These are phyloP conservation scores for Melanotaenia trifasciata DNA, from an alignment of 2,797 vertebrate species.

Conservation along the genomic window DNA sequence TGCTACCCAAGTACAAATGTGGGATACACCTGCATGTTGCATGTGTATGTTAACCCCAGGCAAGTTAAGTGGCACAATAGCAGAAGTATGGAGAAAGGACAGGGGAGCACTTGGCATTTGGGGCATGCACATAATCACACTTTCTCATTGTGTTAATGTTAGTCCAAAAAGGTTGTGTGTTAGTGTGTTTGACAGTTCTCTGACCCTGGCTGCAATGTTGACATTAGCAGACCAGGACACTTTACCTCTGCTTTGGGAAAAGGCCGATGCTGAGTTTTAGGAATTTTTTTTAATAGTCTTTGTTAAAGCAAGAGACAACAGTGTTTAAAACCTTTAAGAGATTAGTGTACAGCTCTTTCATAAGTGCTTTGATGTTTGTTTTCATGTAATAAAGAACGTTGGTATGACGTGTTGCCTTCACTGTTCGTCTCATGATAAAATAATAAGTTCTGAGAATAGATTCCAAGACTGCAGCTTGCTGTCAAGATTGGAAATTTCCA, in stretches of 20 bases:
- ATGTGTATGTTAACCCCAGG: slow-evolving; percentile 36
- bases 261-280: slow-evolving; percentile 53
- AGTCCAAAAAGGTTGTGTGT: slow-evolving; percentile 75
- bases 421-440: not conserved
- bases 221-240: slow-evolving; percentile 73
- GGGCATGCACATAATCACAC: slow-evolving; percentile 51
- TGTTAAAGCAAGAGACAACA: slow-evolving; percentile 14
- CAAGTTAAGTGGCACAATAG: slow-evolving; percentile 26
- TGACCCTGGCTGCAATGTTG: slow-evolving; percentile 65
- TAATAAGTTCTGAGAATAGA: not conserved
- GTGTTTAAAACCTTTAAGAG: not conserved
- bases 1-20: slow-evolving; percentile 17
- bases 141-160: slow-evolving; percentile 56
- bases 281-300: slow-evolving; percentile 15
- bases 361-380: not conserved
- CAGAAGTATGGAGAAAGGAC: slow-evolving; percentile 39
- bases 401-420: not conserved
- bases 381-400: not conserved
- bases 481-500: not conserved
- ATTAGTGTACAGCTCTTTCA: not conserved
- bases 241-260: slow-evolving; percentile 79
- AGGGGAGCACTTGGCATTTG: slow-evolving; percentile 70
- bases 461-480: not conserved
- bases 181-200: slow-evolving; percentile 76
- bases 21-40: not conserved